phyloP scores from a whole-genome alignment of 2,113 vertebrate genomes.

The Datnioides undecimradiatus region DNA sequence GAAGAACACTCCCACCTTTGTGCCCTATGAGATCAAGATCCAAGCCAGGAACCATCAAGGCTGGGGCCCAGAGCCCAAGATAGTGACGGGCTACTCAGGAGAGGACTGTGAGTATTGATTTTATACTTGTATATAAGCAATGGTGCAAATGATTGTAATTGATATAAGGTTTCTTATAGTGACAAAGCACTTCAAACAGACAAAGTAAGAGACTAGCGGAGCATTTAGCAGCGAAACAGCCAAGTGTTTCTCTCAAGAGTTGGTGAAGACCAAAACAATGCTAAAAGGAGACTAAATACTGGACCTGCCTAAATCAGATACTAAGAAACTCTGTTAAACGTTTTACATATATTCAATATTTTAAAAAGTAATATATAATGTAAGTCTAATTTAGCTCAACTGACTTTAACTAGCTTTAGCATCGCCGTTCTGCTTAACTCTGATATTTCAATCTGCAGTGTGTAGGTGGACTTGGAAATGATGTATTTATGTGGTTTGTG shows the following conservation, averaged over 20 bases:
- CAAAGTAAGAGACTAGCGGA: neutral
- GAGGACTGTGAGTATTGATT: conserved; percentile 91
- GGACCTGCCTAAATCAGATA: neutral
- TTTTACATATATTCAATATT: no score
- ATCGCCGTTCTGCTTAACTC: neutral
- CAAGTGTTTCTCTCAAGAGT: neutral
- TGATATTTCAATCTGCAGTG: neutral
- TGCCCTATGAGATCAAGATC: conserved; percentile 94
- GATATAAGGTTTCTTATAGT: neutral
- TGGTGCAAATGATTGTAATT: neutral
- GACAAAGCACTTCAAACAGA: no score
- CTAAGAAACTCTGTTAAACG: neutral
- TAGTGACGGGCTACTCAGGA: conserved; percentile 90
- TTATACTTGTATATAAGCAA: neutral
- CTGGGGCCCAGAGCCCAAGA: conserved; percentile 88
- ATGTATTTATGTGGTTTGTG: neutral
- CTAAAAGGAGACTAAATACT: neutral
- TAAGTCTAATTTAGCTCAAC: neutral
- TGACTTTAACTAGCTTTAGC: neutral
- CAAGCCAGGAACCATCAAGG: conserved; percentile 91
- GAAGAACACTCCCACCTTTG: conserved; percentile 90
- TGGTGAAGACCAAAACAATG: neutral
- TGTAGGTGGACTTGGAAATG: conserved; percentile 8
- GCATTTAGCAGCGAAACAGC: neutral
- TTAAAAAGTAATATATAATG: no score